These are phyloP conservation scores for Parnassius mnemosyne DNA, from an alignment of 2,888 invertebrate genomes.

Conservation along the genomic window DNA sequence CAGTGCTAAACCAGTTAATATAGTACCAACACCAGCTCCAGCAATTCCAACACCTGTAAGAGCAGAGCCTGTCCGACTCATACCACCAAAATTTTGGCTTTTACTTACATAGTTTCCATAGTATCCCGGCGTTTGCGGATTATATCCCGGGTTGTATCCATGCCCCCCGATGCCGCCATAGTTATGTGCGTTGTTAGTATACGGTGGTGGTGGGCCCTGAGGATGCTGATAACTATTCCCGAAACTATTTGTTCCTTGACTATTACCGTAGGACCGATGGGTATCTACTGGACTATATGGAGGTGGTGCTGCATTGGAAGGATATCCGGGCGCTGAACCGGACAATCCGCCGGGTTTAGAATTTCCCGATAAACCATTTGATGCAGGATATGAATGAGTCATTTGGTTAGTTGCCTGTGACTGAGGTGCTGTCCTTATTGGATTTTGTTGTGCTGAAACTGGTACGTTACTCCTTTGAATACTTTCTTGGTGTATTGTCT, in stretches of 20 bases:
- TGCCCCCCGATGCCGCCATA: constrained; percentile 46
- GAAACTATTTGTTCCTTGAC: constrained; percentile 42
- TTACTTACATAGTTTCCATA: constrained; percentile 62
- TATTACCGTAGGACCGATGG: constrained; percentile 34
- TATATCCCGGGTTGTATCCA: constrained; percentile 46
- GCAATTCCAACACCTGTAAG: constrained; percentile 70
- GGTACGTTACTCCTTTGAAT: constrained; percentile 51
- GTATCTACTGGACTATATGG: constrained; percentile 45
- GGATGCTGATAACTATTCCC: constrained; percentile 55
- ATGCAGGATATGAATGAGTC: constrained; percentile 60
- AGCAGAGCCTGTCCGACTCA: constrained; percentile 58
- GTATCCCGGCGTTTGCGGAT: constrained; percentile 64
- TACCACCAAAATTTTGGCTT: constrained; percentile 53
- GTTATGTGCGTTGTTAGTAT: constrained; percentile 45
- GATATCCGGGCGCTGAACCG: constrained; percentile 47
- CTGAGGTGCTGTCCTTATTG: constrained; percentile 28
- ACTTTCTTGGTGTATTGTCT: constrained; percentile 54
- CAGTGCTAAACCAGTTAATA: constrained; percentile 71
- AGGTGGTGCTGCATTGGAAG: constrained; percentile 49
- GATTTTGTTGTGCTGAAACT: constrained; percentile 45
- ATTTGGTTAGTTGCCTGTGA: constrained; percentile 32
- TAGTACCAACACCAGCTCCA: constrained; percentile 71
- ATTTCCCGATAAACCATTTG: constrained; percentile 61
- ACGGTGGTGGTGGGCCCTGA: constrained; percentile 62
- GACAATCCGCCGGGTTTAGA: constrained; percentile 42